Base-by-base conservation (phyloP, 2,888 invertebrate species). In the Camptogramma bilineatum region DNA sequence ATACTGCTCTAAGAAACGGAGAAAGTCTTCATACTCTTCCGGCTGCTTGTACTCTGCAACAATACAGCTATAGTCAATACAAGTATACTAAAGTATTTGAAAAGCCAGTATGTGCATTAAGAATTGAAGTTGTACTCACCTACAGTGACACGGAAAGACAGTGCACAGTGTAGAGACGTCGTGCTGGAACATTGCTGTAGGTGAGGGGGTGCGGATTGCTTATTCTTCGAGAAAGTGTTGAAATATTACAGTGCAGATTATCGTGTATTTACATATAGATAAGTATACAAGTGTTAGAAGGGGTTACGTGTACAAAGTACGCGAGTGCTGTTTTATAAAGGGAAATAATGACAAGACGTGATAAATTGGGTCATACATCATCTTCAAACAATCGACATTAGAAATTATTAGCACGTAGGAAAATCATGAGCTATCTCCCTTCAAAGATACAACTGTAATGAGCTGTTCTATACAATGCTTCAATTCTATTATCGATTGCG, bases 11-110 rank as follows among this genome's bases (percentile, higher is more conserved):
- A 91, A 80, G 73, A 85, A 87, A 62, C 86, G 81, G 42, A 90
- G 68, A 58, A 88, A 82, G 54, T 90, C 83, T 72, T 87, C 87
- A 13, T 86, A 74, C 31, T 91, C 88, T 72, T 85, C 84, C 47
- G 76, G 81, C 74, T 86, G 84, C 72, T 79, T 84, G 64, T 81
- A 80, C 62, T 85, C 92, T 92, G 91, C 60, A 91, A 92, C 80
- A 84, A 86, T 10, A 47, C 39, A 24, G 10, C 4, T 52, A 42
- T 28, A 64, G 39, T 72, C 47, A 71, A 53, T 9, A n/a, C n/a
- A n/a, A n/a, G n/a, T n/a, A 52, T 47, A 18, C 24, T 31, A 21
- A 28, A 17, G 42, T 39, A 52, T 28, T 31, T 21, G 13, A 31
- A 57, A 52, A 16, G 47, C 5, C 7, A 52, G 18, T 46, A 21